Conservation (phyloP, 2,797 vertebrate genomes). For the Sardinella longiceps region DNA sequence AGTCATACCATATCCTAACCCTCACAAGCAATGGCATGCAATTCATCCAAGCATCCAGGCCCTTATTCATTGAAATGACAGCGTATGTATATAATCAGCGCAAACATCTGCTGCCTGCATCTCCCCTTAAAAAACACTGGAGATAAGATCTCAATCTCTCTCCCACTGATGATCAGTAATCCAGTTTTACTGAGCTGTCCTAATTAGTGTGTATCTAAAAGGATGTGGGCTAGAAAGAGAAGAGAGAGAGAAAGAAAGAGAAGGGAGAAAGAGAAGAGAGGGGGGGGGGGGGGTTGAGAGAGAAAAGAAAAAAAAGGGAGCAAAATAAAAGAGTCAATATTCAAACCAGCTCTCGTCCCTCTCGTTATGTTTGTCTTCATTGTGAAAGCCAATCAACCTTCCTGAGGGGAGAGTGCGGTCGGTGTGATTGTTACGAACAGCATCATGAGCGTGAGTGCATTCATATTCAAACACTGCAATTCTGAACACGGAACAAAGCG, state of each 20-base stretch:
- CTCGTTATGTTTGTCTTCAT: slow-evolving; percentile 10
- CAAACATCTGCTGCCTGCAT: slow-evolving; percentile 9
- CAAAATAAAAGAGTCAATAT: slow-evolving; percentile 13
- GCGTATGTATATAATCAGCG: background rate
- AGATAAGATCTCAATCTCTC: slow-evolving; percentile 24
- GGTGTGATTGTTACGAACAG: background rate
- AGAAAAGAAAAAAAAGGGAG: background rate
- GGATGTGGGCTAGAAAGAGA: slow-evolving; percentile 17
- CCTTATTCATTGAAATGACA: background rate
- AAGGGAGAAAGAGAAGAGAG: slow-evolving; percentile 36
- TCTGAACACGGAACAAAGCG: slow-evolving; percentile 47
- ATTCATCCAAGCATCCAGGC: background rate
- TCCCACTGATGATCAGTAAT: slow-evolving; percentile 32
- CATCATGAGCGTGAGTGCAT: background rate
- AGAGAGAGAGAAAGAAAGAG: background rate
- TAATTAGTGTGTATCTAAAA: slow-evolving; percentile 38
- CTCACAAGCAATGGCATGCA: background rate
- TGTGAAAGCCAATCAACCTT: slow-evolving; percentile 2
- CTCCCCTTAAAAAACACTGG: background rate
- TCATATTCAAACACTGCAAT: slow-evolving; percentile 48
- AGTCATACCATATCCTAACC: background rate
- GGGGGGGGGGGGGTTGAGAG: background rate
- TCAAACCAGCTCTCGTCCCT: background rate
- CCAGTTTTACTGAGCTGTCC: slow-evolving; percentile 26
- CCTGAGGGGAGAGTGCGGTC: background rate